Conservation (phyloP, 2,113 vertebrate genomes). For the Tachysurus fulvidraco region DNA sequence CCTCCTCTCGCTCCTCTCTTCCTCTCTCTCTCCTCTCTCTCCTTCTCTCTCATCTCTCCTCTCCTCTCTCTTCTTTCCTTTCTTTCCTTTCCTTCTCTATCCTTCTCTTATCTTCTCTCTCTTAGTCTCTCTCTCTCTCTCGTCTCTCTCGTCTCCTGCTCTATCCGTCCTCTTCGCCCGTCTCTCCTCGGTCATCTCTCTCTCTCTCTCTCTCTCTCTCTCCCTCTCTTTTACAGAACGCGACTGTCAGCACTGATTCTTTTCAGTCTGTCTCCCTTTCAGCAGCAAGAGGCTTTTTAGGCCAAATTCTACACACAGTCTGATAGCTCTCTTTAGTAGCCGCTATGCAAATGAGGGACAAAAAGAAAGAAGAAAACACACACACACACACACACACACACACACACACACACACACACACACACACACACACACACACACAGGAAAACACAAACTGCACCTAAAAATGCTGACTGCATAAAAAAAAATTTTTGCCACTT, state of each 20-base stretch:
- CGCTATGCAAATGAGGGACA: slow-evolving; percentile 1
- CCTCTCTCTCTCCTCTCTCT: too few species aligned
- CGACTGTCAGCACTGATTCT: slow-evolving; percentile 90
- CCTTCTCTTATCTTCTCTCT: slow-evolving; percentile 67
- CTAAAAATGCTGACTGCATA: background rate
- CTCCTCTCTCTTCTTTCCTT: slow-evolving; percentile 68
- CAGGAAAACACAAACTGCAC: background rate
- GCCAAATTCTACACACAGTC: slow-evolving; percentile 71
- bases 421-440: slow-evolving; percentile 27
- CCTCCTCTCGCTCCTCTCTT: too few species aligned
- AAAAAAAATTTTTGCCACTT: background rate
- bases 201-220: slow-evolving; percentile 70
- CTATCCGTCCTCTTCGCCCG: too few species aligned
- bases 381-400: slow-evolving; percentile 44
- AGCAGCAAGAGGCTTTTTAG: slow-evolving; percentile 84
- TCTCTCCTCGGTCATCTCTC: too few species aligned
- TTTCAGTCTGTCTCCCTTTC: slow-evolving; percentile 84
- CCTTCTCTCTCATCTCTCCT: too few species aligned
- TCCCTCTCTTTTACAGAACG: slow-evolving; percentile 72
- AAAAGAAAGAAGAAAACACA: slow-evolving; percentile 41
- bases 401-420: slow-evolving; percentile 47
- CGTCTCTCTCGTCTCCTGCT: background rate
- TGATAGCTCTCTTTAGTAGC: slow-evolving; percentile 10
- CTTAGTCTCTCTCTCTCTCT: slow-evolving; percentile 31
- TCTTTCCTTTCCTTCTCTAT: too few species aligned